Conservation (phyloP, 1,140 invertebrate species). For the Acromyrmex echinatior region DNA sequence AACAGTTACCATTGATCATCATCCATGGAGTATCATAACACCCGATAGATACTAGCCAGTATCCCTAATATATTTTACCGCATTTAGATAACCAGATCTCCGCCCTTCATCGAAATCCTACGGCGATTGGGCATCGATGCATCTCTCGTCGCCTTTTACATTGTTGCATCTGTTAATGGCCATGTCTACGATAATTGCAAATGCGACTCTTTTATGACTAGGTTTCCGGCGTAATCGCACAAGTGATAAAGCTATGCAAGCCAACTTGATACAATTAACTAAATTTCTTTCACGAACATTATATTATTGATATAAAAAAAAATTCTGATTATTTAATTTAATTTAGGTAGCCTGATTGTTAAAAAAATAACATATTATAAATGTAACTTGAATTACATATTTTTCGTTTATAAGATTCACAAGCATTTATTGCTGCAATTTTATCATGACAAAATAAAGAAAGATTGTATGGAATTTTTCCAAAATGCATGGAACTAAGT, state of each 20-base stretch:
- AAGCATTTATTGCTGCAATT: not conserved
- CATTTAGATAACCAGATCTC: constrained; percentile 36
- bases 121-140: constrained; percentile 41
- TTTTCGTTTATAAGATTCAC: not conserved
- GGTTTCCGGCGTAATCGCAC: not conserved
- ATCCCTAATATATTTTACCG: constrained; percentile 49
- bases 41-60: constrained; percentile 41
- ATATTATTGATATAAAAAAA: not conserved
- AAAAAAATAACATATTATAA: not conserved
- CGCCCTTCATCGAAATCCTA: constrained; percentile 63
- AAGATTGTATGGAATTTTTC: not conserved
- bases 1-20: constrained; percentile 58
- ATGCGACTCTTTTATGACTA: constrained; percentile 10
- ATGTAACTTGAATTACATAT: not conserved
- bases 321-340: not conserved
- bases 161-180: not conserved
- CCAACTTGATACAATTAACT: not conserved
- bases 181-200: constrained; percentile 20
- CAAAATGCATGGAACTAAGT: not conserved
- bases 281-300: not conserved
- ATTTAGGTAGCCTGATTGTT: not conserved
- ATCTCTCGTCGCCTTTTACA: constrained; percentile 26
- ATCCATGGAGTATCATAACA: constrained; percentile 56
- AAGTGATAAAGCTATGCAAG: constrained; percentile 22
- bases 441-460: not conserved